Evolutionary conservation across 2,888 invertebrate species (phyloP).

Genomic region (Microdon myrmicae): DNA sequence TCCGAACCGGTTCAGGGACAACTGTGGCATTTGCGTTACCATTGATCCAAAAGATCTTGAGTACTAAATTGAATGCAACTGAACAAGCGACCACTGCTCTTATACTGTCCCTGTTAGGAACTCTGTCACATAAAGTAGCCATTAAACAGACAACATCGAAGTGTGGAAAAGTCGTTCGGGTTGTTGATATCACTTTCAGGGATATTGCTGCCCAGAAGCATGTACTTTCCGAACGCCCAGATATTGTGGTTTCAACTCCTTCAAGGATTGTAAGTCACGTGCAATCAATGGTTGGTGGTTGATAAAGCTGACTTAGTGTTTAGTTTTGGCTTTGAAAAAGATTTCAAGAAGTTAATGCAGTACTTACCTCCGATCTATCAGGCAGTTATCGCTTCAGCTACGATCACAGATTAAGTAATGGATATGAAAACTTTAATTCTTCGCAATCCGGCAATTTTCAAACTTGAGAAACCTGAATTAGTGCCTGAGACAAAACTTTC

Average conservation of each 20-base stretch:
- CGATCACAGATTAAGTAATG: slow-evolving; percentile 91
- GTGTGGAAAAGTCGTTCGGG: slow-evolving; percentile 86
- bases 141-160: slow-evolving; percentile 81
- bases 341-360: slow-evolving; percentile 67
- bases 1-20: slow-evolving; percentile 97
- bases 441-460: slow-evolving; percentile 94
- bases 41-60: slow-evolving; percentile 88
- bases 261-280: slow-evolving; percentile 83
- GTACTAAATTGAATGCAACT: slow-evolving; percentile 75
- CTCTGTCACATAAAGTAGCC: slow-evolving; percentile 82
- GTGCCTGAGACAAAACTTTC: slow-evolving; percentile 87
- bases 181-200: slow-evolving; percentile 84
- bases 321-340: slow-evolving; percentile 81
- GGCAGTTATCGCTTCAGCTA: slow-evolving; percentile 95
- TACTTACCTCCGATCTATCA: slow-evolving; percentile 82
- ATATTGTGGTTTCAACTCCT: slow-evolving; percentile 91
- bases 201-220: slow-evolving; percentile 80
- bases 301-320: slow-evolving; percentile 99
- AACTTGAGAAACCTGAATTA: slow-evolving; percentile 92
- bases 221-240: slow-evolving; percentile 84
- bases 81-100: slow-evolving; percentile 81
- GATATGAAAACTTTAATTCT: slow-evolving; percentile 90
- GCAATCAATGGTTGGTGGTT: slow-evolving; percentile 85
- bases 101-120: slow-evolving; percentile 91
- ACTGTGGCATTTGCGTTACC: slow-evolving; percentile 97